Evolutionary conservation across 2,888 invertebrate genomes (phyloP).

Genomic region (Noctua comes): DNA sequence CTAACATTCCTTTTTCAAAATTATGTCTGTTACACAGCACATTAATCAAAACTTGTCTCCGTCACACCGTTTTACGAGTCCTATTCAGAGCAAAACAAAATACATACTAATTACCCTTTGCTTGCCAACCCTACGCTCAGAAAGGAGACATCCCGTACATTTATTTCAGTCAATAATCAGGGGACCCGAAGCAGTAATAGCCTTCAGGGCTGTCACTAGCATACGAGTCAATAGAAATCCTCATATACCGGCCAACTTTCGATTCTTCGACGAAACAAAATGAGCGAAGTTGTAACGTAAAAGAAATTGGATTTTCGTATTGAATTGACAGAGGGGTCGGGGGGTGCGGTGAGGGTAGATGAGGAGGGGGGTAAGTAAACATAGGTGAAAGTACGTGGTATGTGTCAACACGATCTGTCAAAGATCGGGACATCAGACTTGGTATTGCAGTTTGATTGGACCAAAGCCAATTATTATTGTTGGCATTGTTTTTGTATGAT

Average conservation of each 20-base stretch:
- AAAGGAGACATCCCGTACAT: constrained; percentile 69
- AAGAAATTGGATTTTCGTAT: constrained; percentile 88
- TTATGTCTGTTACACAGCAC: constrained; percentile 7
- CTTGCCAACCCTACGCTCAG: constrained; percentile 66
- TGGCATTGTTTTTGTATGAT: constrained; percentile 41
- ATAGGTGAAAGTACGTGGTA: constrained; percentile 76
- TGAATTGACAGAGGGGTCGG: constrained; percentile 79
- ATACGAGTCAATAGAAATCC: constrained; percentile 79
- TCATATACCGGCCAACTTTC: constrained; percentile 77
- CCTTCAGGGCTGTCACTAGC: constrained; percentile 76
- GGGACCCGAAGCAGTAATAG: constrained; percentile 74
- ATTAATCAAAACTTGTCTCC: constrained; percentile 32
- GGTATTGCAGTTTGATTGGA: constrained; percentile 68
- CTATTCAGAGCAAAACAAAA: constrained; percentile 50
- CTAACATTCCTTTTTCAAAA: not conserved
- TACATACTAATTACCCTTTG: constrained; percentile 53
- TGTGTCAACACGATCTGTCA: constrained; percentile 80
- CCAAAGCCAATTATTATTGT: constrained; percentile 64
- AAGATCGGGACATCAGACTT: constrained; percentile 69
- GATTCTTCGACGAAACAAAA: constrained; percentile 81
- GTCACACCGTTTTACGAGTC: constrained; percentile 28
- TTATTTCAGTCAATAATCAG: constrained; percentile 77
- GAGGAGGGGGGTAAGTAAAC: constrained; percentile 72
- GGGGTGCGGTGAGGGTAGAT: constrained; percentile 47
- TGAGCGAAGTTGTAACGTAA: constrained; percentile 85